phyloP scores from a whole-genome alignment of 1,140 invertebrate genomes.

The Zophobas morio region DNA sequence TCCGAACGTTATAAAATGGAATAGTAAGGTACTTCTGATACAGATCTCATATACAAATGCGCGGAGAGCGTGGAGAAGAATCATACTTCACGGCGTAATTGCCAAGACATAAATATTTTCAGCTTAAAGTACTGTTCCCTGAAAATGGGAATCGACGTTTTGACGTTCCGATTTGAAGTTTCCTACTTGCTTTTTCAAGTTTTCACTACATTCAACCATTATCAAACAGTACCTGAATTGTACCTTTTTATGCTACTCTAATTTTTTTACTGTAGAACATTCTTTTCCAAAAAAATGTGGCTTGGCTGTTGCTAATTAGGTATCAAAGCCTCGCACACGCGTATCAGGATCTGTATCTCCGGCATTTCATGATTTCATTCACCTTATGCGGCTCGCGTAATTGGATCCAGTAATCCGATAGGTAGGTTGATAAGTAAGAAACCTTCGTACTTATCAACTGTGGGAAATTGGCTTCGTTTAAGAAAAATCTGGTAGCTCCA shows the following conservation, averaged over 20 bases:
- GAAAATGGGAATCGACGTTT: too few species aligned
- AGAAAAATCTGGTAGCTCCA: constrained; percentile 46
- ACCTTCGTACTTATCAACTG: constrained; percentile 54
- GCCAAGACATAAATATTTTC: background rate
- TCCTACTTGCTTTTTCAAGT: too few species aligned
- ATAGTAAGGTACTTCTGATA: too few species aligned
- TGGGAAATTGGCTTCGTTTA: constrained; percentile 55
- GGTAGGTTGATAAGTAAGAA: constrained; percentile 57
- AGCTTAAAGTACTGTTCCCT: background rate
- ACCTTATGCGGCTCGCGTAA: constrained; percentile 62
- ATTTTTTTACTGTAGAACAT: background rate
- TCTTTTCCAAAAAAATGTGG: constrained; percentile 1
- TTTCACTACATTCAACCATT: too few species aligned
- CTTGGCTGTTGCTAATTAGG: constrained; percentile 58
- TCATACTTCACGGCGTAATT: too few species aligned
- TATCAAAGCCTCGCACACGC: constrained; percentile 60
- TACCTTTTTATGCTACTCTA: background rate
- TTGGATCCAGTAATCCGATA: constrained; percentile 63
- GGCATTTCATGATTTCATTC: constrained; percentile 64
- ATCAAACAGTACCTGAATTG: too few species aligned
- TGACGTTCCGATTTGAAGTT: too few species aligned
- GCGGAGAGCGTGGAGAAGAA: too few species aligned
- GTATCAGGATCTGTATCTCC: constrained; percentile 60
- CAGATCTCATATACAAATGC: too few species aligned
- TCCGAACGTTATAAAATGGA: constrained; percentile 16